These are phyloP conservation scores for Caenorhabditis angaria DNA, from an alignment of 2,888 invertebrate species.

Conservation along the genomic window DNA sequence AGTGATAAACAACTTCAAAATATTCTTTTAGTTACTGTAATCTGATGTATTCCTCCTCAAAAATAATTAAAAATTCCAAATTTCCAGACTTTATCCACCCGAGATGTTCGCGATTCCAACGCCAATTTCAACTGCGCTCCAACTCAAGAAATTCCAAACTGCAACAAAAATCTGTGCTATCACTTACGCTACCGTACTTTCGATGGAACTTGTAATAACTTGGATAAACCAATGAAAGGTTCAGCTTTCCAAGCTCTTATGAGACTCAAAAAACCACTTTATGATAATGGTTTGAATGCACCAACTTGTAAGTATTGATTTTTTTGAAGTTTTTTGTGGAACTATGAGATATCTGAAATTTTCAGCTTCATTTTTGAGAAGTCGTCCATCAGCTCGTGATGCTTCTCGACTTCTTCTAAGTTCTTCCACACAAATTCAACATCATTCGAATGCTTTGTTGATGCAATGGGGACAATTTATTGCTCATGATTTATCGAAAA, in stretches of 20 bases:
- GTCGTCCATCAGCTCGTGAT: conserved; percentile 65
- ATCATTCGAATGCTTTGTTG: conserved; percentile 62
- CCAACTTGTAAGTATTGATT: conserved; percentile 63
- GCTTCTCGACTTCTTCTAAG: conserved; percentile 41
- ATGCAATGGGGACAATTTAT: conserved; percentile 73
- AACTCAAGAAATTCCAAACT: conserved; percentile 58
- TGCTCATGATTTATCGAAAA: conserved; percentile 70
- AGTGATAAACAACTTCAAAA: no score
- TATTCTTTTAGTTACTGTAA: no score
- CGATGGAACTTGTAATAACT: conserved; percentile 95
- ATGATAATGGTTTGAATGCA: conserved; percentile 69
- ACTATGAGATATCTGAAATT: conserved; percentile 1
- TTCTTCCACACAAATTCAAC: conserved; percentile 36
- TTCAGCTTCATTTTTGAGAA: conserved; percentile 48
- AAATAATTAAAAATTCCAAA: no score
- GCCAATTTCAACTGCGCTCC: conserved; percentile 70
- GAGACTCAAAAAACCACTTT: conserved; percentile 54
- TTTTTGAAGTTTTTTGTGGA: not conserved
- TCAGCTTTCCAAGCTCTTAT: conserved; percentile 82
- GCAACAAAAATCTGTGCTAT: conserved; percentile 68
- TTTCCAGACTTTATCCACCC: conserved; percentile 62
- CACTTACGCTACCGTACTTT: conserved; percentile 78
- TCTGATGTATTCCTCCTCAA: no score
- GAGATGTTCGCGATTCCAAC: conserved; percentile 68
- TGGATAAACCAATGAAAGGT: conserved; percentile 89